These are phyloP conservation scores for Probosciger aterrimus DNA, from an alignment of 2,113 vertebrate genomes.

Conservation along the genomic window DNA sequence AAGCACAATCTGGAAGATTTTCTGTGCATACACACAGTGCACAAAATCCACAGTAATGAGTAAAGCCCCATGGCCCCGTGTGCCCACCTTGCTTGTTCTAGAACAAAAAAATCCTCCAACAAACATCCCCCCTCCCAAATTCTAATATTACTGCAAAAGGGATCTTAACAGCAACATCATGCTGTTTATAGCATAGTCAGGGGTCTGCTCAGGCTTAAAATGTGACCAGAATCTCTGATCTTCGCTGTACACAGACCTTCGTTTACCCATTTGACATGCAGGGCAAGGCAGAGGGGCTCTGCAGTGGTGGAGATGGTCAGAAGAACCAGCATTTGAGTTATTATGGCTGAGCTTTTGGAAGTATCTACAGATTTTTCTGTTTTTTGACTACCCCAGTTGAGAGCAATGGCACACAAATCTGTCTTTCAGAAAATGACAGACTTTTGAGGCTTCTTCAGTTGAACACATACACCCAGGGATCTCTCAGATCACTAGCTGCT, in stretches of 20 bases:
- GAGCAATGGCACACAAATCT: neutral
- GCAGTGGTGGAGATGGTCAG: neutral
- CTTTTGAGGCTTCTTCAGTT: neutral
- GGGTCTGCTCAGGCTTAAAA: neutral
- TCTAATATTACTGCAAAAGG: neutral
- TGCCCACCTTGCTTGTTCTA: neutral
- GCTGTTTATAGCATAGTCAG: neutral
- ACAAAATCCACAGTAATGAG: neutral
- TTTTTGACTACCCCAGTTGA: neutral
- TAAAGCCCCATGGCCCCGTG: neutral
- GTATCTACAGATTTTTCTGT: accelerated
- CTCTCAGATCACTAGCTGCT: neutral
- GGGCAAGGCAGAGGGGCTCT: neutral
- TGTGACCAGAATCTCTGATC: neutral
- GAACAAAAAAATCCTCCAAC: neutral
- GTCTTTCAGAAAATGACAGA: neutral
- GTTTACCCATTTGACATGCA: accelerated
- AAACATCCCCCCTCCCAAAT: neutral
- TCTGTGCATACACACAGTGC: accelerated
- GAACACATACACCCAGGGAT: neutral
- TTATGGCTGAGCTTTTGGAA: neutral
- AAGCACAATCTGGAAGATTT: neutral
- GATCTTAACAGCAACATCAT: neutral
- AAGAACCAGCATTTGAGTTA: neutral
- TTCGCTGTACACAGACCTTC: neutral